Percentiles rank a stretch among this genome's conserved stretches.
These are phyloP conservation scores for Hippoglossus hippoglossus DNA, from an alignment of 2,797 vertebrate species.

Conservation along the genomic window DNA sequence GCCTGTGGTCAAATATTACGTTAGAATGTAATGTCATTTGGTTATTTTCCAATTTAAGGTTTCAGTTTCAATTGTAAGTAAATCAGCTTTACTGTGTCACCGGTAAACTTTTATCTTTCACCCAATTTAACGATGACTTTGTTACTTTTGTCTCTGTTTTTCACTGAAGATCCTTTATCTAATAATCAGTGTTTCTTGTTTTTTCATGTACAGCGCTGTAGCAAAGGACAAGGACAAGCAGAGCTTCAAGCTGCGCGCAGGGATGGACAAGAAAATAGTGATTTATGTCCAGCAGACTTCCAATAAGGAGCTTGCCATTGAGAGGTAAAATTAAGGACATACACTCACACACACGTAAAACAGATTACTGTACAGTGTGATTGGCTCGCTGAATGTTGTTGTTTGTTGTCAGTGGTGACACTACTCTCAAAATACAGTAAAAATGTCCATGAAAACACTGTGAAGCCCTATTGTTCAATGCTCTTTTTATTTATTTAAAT, in stretches of 20 bases:
- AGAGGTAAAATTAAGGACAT: conserved; percentile 85
- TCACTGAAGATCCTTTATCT: neutral
- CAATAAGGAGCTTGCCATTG: conserved; percentile 98
- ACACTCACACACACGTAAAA: neutral
- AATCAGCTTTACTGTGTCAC: neutral
- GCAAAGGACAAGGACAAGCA: conserved; percentile 99
- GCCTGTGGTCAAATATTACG: neutral
- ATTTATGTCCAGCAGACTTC: conserved; percentile 97
- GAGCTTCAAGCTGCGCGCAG: conserved; percentile 97
- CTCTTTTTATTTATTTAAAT: neutral
- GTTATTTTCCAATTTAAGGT: neutral
- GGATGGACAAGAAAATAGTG: conserved; percentile 98
- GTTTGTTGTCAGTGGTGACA: neutral
- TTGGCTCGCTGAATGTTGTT: too few relatives aligned
- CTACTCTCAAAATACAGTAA: neutral
- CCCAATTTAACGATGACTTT: too few relatives aligned
- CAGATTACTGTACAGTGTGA: too few relatives aligned
- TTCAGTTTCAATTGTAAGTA: neutral
- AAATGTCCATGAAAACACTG: neutral
- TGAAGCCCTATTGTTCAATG: neutral
- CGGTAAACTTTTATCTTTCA: too few relatives aligned
- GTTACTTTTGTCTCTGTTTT: neutral
- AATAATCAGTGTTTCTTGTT: conserved; percentile 2
- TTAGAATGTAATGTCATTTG: neutral
- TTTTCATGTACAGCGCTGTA: conserved; percentile 86